Evolutionary conservation across 2,113 vertebrate genomes (phyloP).

Genomic region (Sorex fumeus): DNA sequence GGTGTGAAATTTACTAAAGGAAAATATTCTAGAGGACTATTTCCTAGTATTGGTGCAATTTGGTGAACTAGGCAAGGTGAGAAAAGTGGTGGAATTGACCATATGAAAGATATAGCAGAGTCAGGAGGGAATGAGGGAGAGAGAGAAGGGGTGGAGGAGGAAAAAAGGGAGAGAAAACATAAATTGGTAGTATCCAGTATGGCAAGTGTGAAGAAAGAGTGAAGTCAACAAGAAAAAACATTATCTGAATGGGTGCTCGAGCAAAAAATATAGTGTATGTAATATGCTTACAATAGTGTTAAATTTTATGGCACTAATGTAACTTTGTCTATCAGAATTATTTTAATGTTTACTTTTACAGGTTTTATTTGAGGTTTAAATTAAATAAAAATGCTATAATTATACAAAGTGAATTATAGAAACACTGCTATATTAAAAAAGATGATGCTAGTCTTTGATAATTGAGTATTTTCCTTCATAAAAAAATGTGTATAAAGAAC

Average conservation of each 20-base stretch:
- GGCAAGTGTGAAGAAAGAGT: not conserved
- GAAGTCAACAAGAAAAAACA: slow-evolving; percentile 5
- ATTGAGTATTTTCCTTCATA: not conserved
- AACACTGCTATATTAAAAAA: not conserved
- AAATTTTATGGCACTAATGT: no score
- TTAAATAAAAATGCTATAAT: slow-evolving; percentile 30
- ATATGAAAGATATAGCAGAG: not conserved
- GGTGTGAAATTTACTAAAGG: not conserved
- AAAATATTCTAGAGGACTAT: not conserved
- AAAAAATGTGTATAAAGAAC: slow-evolving; percentile 11
- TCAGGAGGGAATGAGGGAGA: no score
- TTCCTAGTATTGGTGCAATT: not conserved
- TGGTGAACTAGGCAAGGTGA: not conserved
- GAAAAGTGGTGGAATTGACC: not conserved
- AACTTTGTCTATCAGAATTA: not conserved
- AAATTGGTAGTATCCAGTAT: not conserved
- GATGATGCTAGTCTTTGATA: slow-evolving; percentile 30
- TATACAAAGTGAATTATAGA: not conserved
- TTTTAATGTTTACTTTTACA: slow-evolving; percentile 23
- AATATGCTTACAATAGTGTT: no score
- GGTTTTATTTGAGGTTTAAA: slow-evolving; percentile 2
- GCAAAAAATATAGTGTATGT: no score
- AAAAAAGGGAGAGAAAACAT: slow-evolving; percentile 8
- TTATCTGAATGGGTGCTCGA: no score
- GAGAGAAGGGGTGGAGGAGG: no score